Percentiles rank a stretch among this genome's conserved stretches.
These are phyloP conservation scores for Thalassoma bifasciatum DNA, from an alignment of 2,113 vertebrate species.

Conservation along the genomic window DNA sequence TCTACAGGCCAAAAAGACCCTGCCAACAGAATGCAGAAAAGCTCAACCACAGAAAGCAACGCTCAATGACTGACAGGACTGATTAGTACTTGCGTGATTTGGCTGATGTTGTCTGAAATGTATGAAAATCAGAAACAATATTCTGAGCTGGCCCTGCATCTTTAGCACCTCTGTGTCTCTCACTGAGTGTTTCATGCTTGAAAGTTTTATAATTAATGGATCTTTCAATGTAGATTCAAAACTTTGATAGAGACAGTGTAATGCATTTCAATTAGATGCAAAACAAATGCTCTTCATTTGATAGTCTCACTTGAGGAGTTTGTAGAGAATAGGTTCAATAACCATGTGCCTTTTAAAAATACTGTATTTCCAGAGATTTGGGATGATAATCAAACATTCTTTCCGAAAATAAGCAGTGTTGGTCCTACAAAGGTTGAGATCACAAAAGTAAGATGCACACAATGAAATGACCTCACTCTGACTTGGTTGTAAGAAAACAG, in stretches of 20 bases:
- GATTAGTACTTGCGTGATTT: neutral
- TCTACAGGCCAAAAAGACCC: constrained; percentile 1
- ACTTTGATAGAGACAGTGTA: too few species aligned
- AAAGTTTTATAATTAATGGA: too few species aligned
- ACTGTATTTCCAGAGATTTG: neutral
- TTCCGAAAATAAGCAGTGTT: neutral
- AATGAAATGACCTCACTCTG: too few species aligned
- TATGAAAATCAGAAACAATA: constrained; percentile 10
- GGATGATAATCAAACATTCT: too few species aligned
- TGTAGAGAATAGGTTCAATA: too few species aligned
- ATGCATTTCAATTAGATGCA: too few species aligned
- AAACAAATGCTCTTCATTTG: too few species aligned
- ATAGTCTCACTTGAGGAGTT: too few species aligned
- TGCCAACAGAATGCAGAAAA: constrained; percentile 12
- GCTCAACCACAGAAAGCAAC: neutral
- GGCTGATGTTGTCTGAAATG: neutral
- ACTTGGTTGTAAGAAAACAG: too few species aligned
- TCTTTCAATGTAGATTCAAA: too few species aligned
- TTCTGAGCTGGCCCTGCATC: neutral
- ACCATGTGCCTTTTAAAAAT: too few species aligned
- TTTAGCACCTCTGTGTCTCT: neutral
- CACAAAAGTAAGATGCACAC: neutral
- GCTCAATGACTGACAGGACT: neutral
- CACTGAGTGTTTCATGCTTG: too few species aligned
- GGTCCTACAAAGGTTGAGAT: neutral